Evolutionary conservation across 2,113 vertebrate genomes (phyloP), one percentile per base, ranked within the genome.

Genomic region (Melanerpes aurifrons): DNA sequence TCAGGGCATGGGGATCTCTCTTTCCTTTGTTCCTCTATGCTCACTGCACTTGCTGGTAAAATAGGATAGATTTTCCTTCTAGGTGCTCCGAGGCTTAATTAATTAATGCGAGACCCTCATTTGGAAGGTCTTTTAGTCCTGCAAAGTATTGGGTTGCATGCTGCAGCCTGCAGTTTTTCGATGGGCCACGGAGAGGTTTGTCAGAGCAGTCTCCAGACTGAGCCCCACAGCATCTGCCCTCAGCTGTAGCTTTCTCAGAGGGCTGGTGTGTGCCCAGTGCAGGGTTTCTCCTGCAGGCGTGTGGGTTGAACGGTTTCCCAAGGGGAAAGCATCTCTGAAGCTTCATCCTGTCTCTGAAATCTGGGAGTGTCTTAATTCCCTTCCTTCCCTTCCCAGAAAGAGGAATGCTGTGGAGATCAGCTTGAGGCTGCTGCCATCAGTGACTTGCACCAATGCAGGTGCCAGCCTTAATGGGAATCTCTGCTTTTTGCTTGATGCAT

Each of bases 1-100:
- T 95, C 91, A 94, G 66, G 88, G 72, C 82, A 90, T 29, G 6
- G 14, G 10, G 59, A 75, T 92, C 92, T 93, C 85, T 84, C 77
- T 93, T 92, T 92, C 79, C 75, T 91, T 92, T 80, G 28, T 79
- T 86, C 71, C 68, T 89, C 80, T 89, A 48, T 92, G 77, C 93
- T 88, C 95, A 91, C 89, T 96, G 82, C 40, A 7, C 91, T 93
- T 92, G 78, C 91, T 64, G 72, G 94, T 80, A 94, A 96, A 96
- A 95, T 94, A 88, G 95, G 96, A 96, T 96, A 96, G 92, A 89
- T 96, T 96, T 96, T 96, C 95, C 85, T 93, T 87, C 87, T 92
- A 91, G 91, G 89, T 80, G 71, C 85, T 91, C 91, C 37, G 64
- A 87, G 75, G 91, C 94, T 94, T 96, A 89, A 95, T 96, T 96